Conservation (phyloP, 2,888 invertebrate species). For the Periphyllus acericola region DNA sequence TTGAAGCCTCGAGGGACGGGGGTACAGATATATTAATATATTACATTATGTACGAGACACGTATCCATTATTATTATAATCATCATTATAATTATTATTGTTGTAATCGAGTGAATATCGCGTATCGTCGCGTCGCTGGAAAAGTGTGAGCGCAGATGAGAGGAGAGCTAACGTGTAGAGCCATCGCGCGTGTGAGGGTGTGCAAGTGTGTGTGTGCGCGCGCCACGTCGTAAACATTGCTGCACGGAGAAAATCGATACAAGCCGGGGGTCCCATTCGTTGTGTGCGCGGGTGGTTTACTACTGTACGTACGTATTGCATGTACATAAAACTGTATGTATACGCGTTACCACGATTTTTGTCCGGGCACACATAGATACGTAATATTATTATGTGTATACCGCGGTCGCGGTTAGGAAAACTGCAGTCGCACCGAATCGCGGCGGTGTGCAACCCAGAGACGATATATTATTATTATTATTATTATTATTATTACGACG, state of each 20-base stretch:
- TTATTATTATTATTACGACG: background rate
- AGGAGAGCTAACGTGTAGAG: background rate
- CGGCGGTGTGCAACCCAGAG: background rate
- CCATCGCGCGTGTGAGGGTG: background rate
- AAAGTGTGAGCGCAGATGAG: background rate
- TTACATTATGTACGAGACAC: too few relatives aligned
- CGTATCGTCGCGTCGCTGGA: background rate
- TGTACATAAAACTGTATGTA: too few relatives aligned
- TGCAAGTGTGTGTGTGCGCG: background rate
- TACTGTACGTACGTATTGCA: background rate
- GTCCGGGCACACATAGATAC: too few relatives aligned
- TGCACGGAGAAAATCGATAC: constrained; percentile 42
- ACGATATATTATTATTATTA: background rate
- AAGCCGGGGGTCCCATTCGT: background rate
- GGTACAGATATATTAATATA: background rate
- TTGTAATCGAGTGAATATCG: background rate
- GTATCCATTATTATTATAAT: background rate
- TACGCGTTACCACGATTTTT: too few relatives aligned
- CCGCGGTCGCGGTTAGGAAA: background rate
- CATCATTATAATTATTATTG: background rate
- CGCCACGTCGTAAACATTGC: background rate
- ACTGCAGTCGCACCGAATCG: background rate
- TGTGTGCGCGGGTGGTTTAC: background rate
- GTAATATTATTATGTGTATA: background rate
- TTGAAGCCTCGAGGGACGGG: background rate